Conservation (phyloP, 2,888 invertebrate species). For the Uropetala carovei region DNA sequence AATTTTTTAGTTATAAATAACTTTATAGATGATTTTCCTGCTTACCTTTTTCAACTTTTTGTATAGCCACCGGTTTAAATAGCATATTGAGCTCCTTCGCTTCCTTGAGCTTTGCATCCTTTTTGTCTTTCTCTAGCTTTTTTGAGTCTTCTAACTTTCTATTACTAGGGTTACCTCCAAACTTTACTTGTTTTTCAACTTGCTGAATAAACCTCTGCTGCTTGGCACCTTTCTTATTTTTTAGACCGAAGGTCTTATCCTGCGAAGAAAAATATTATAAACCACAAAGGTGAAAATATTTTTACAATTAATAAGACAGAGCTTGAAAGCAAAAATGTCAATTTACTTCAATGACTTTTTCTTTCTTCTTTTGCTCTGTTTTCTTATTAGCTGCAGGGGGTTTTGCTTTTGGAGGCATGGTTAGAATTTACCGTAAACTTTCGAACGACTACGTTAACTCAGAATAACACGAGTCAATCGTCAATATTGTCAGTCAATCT, state of each 20-base stretch:
- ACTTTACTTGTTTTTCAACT: slow-evolving; percentile 97
- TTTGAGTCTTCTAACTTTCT: slow-evolving; percentile 82
- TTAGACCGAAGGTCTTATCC: slow-evolving; percentile 99
- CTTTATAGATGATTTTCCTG: neutral
- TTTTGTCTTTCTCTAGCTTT: slow-evolving; percentile 89
- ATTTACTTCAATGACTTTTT: slow-evolving; percentile 96
- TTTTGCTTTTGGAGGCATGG: slow-evolving; percentile 92
- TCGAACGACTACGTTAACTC: neutral
- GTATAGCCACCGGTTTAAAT: slow-evolving; percentile 93
- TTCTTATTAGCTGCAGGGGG: slow-evolving; percentile 89
- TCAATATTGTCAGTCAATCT: slow-evolving; percentile 14
- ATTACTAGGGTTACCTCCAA: slow-evolving; percentile 86
- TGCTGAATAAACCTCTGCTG: slow-evolving; percentile 99
- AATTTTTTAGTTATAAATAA: neutral
- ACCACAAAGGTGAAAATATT: neutral
- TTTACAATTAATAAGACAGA: neutral
- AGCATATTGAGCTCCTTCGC: slow-evolving; percentile 90
- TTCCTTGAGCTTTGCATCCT: slow-evolving; percentile 83
- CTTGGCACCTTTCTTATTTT: slow-evolving; percentile 99
- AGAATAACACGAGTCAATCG: slow-evolving; percentile 38
- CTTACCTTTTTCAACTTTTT: slow-evolving; percentile 95
- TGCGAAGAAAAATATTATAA: slow-evolving; percentile 75
- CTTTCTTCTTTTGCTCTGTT: slow-evolving; percentile 96
- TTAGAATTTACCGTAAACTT: neutral
- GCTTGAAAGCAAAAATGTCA: neutral